Percentiles rank a stretch among this genome's conserved stretches.
phyloP scores from a whole-genome alignment of 64 coral and sea anemone genomes.

The Trachythela sp. region DNA sequence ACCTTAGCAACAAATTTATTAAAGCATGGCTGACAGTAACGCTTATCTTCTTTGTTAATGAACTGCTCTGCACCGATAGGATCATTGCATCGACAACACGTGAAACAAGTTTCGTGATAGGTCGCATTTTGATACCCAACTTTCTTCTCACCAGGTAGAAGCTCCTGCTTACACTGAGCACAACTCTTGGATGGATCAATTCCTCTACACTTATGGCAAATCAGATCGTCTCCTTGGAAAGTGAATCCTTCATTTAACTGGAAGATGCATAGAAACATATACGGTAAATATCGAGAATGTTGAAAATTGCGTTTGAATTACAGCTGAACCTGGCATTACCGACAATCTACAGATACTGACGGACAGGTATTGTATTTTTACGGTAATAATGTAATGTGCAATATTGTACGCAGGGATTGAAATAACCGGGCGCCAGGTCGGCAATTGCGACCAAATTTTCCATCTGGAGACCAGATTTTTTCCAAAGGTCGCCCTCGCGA shows the following conservation, averaged over 20 bases:
- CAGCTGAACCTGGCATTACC: neutral
- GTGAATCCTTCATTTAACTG: slow-evolving; percentile 93
- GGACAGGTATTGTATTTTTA: no score
- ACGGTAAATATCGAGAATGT: neutral
- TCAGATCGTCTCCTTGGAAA: slow-evolving; percentile 78
- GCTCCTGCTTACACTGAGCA: slow-evolving; percentile 67
- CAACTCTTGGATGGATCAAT: slow-evolving; percentile 86
- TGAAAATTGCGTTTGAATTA: neutral
- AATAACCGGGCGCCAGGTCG: no score
- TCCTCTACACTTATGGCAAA: slow-evolving; percentile 77
- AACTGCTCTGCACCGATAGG: slow-evolving; percentile 96
- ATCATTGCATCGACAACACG: slow-evolving; percentile 73
- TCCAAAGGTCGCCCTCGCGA: no score
- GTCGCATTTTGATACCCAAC: slow-evolving; percentile 94
- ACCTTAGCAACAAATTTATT: slow-evolving; percentile 83
- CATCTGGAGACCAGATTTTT: no score
- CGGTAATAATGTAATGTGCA: no score
- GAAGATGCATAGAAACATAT: neutral
- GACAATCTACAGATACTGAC: no score
- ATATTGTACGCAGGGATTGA: no score
- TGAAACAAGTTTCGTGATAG: slow-evolving; percentile 87
- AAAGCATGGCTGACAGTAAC: slow-evolving; percentile 83
- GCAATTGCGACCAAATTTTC: no score
- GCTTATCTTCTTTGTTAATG: slow-evolving; percentile 80
- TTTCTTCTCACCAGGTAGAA: slow-evolving; percentile 88